Evolutionary conservation across 2,113 vertebrate species (phyloP).

Genomic region (Physeter macrocephalus): DNA sequence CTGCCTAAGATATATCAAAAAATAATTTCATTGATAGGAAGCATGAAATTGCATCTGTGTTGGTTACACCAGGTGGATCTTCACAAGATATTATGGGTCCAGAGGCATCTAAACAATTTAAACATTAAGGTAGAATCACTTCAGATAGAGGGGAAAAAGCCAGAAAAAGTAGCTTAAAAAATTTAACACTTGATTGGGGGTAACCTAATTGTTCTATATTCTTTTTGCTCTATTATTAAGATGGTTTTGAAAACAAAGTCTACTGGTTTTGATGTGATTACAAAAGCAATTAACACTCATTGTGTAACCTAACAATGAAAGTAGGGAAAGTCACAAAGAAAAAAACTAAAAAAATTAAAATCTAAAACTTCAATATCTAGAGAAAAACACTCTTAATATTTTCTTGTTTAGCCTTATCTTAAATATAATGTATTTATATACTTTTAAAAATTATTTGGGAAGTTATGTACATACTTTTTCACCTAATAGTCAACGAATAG

Average conservation of each 20-base stretch:
- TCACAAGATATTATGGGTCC: background rate
- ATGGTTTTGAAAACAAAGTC: background rate
- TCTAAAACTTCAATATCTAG: background rate
- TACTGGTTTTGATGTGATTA: background rate
- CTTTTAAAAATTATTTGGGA: background rate
- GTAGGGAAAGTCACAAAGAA: background rate
- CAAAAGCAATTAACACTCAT: background rate
- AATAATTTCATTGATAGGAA: background rate
- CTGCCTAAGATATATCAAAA: background rate
- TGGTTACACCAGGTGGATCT: background rate
- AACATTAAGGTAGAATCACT: slow-evolving; percentile 27
- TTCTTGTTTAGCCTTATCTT: background rate
- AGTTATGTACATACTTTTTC: background rate
- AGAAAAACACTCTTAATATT: background rate
- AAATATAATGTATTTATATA: background rate
- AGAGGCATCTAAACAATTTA: background rate
- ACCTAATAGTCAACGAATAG: background rate
- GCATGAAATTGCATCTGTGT: background rate
- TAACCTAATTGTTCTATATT: background rate
- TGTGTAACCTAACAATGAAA: background rate
- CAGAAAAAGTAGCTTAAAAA: slow-evolving; percentile 39
- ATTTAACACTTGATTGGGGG: background rate
- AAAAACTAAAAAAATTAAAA: background rate
- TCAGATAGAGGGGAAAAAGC: background rate
- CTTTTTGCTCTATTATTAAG: background rate